Evolutionary conservation across 1,140 invertebrate species (phyloP).

Genomic region (Papilio dardanus): DNA sequence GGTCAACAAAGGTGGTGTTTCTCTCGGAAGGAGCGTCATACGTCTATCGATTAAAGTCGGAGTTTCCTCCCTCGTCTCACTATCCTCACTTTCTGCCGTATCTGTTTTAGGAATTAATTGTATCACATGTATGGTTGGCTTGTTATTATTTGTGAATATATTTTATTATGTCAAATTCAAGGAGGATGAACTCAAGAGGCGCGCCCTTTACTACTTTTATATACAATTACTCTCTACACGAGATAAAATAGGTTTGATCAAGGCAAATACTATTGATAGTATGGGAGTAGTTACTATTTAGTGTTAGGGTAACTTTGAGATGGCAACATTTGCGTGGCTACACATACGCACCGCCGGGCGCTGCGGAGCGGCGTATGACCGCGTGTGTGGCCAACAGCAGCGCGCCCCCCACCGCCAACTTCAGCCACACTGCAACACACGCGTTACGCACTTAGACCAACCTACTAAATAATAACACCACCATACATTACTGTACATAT

Average conservation of each 20-base stretch:
- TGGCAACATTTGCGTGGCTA: constrained; percentile 1
- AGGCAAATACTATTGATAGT: neutral
- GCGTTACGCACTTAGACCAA: constrained; percentile 59
- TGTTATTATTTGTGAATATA: too few relatives aligned
- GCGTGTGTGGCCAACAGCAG: constrained; percentile 90
- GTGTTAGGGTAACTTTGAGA: neutral
- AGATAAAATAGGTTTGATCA: too few relatives aligned
- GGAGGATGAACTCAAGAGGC: too few relatives aligned
- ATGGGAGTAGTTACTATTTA: constrained; percentile 27
- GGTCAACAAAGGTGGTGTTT: constrained; percentile 42
- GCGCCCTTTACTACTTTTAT: too few relatives aligned
- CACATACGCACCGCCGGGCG: constrained; percentile 69
- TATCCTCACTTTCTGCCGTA: constrained; percentile 57
- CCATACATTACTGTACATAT: neutral
- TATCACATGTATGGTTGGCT: neutral
- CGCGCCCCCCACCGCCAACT: constrained; percentile 89
- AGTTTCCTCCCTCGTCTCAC: constrained; percentile 58
- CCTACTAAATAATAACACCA: constrained; percentile 41
- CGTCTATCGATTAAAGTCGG: constrained; percentile 57
- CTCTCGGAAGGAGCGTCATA: constrained; percentile 66
- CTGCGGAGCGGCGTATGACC: constrained; percentile 82
- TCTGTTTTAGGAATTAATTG: constrained; percentile 57
- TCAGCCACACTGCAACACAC: constrained; percentile 89
- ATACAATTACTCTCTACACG: too few relatives aligned
- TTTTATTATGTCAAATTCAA: too few relatives aligned